Evolutionary conservation across 2,113 vertebrate genomes (phyloP).

Genomic region (Procapra przewalskii): DNA sequence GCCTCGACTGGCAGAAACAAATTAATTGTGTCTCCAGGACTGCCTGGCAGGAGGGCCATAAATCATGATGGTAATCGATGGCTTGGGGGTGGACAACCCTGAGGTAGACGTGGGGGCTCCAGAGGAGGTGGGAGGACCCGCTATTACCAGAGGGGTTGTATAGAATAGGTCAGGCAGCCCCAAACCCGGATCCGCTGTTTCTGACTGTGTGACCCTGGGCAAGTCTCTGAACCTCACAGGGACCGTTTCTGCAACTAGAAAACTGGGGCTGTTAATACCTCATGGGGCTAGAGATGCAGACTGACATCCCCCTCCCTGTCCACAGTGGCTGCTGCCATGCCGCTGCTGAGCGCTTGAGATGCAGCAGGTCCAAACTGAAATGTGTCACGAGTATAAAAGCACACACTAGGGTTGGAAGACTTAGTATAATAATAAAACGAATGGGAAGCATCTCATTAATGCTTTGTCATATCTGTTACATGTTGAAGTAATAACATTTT

Average conservation of each 20-base stretch:
- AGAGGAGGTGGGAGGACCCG: background rate
- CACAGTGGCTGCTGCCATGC: rapidly evolving
- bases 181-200: background rate
- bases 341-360: rapidly evolving
- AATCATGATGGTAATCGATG: conserved; percentile 71
- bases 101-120: background rate
- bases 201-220: background rate
- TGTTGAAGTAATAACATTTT: background rate
- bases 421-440: background rate
- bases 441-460: background rate
- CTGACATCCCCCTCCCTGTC: background rate
- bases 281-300: background rate
- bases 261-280: background rate
- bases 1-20: conserved; percentile 64
- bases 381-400: rapidly evolving
- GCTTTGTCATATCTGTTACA: background rate
- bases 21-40: conserved; percentile 66
- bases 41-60: conserved; percentile 42
- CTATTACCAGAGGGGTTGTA: rapidly evolving
- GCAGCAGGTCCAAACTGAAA: background rate
- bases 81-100: background rate
- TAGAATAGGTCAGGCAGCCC: background rate
- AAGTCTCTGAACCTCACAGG: background rate
- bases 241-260: background rate
- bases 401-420: background rate